Conservation (phyloP, 35 echinoderm and acorn worm genomes). For the Heliocidaris tuberculata region DNA sequence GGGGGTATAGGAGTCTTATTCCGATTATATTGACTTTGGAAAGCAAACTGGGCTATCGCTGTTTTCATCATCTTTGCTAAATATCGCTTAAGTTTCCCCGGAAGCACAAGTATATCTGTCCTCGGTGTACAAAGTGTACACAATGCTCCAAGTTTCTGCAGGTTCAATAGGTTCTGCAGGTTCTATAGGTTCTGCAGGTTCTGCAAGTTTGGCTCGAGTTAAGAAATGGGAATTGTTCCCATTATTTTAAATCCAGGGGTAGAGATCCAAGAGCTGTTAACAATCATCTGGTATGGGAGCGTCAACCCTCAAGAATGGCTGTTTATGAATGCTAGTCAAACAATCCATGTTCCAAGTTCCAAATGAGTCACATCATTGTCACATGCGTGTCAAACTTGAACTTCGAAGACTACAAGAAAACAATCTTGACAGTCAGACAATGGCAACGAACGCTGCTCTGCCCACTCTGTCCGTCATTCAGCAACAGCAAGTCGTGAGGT, state of each 20-base stretch:
- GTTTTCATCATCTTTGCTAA: slow-evolving; percentile 21
- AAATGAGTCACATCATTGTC: background rate
- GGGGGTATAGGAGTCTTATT: slow-evolving; percentile 21
- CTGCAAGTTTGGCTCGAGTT: background rate
- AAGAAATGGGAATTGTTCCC: background rate
- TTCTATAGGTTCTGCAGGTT: background rate
- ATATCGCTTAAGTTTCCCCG: background rate
- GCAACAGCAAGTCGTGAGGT: background rate
- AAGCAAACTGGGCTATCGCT: slow-evolving; percentile 24
- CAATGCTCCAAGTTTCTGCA: background rate
- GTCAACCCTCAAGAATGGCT: background rate
- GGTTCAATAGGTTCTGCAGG: too few relatives aligned
- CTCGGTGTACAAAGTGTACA: background rate
- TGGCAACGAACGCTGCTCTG: background rate
- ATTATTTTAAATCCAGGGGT: background rate
- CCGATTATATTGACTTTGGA: slow-evolving; percentile 21
- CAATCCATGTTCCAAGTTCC: background rate
- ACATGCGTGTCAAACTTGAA: background rate
- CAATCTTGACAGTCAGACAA: background rate
- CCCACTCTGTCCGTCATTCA: background rate
- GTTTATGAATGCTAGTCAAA: background rate
- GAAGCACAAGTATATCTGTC: background rate
- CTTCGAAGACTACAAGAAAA: background rate
- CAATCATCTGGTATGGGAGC: background rate
- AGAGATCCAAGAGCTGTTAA: background rate